Evolutionary conservation across 2,113 vertebrate genomes (phyloP), one percentile per base, ranked within the genome.

Genomic region (Hypanus sabinus): DNA sequence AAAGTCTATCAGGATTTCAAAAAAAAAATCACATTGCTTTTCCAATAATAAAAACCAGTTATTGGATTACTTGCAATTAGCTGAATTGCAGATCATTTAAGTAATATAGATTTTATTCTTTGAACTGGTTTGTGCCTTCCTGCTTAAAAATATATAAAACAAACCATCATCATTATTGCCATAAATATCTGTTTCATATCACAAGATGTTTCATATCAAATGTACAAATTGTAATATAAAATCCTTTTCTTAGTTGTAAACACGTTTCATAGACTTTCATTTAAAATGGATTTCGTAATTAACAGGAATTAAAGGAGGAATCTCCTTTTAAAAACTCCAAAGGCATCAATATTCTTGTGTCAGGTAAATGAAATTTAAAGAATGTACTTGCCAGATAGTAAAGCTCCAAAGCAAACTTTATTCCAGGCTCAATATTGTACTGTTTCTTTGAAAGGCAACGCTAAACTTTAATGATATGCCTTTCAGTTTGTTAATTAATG

Each of bases 21-120:
- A 73, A 93, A 93, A 93, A 22, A 71, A 24, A 70, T 71, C 30
- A 55, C 71, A 93, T 38, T 93, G 91, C 38, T 73, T 93, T 93
- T 93, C 68, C 71, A 93, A 93, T 55, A 93, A 75, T 75, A 70
- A 73, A 93, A 93, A 68, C 70, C 71, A 73, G n/a, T 93, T 93
- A 93, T 93, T 73, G 73, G 38, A 93, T 93, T 93, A 93, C 68
- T 46, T 93, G 91, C 65, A 93, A 75, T 93, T 93, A 73, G 91
- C 38, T 93, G 20, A 93, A 93, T 73, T 93, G 68, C 33, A 93
- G 68, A 75, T 93, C 8, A 73, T 73, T 93, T 71, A 73, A 36
- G 91, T 46, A 38, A 70, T 38, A 55, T 55, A 16, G 57, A 65
- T 16, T 90, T 65, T 65, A 55, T 93, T 46, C 90, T 3, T 93